Evolutionary conservation across 2,888 invertebrate genomes (phyloP), one percentile per base, ranked within the genome.

Genomic region (Zygothrica quintamaculata): DNA sequence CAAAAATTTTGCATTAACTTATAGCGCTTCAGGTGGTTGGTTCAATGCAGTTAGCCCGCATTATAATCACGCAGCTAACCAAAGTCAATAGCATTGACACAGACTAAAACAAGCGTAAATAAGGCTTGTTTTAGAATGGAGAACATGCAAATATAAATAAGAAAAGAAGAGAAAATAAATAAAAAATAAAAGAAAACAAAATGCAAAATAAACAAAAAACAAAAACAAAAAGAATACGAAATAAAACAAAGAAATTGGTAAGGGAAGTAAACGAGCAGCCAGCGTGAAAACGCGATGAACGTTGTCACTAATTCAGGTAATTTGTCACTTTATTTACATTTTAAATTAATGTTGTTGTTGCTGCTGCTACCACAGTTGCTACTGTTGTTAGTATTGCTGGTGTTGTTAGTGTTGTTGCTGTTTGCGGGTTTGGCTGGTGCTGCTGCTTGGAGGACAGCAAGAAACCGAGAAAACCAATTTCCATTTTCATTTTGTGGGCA

Each of bases 281-380:
- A 43, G 60, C 31, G 55, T 39, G 53, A 64, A 66, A 70, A 67
- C 58, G 62, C 70, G 66, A 51, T 75, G 74, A 77, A 76, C 60
- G 79, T 64, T 62, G 77, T 72, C 84, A 76, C 77, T 82, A 82
- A 85, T 85, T 81, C 81, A 84, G 82, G 82, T 82, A 85, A 82
- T 82, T 82, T 82, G 82, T 82, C 85, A 85, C 85, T 82, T 78
- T 82, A 85, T 85, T 82, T 82, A 82, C 85, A 85, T 82, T 82
- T 82, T 65, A 84, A 82, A 84, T 81, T 71, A 76, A 76, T 84
- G 75, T 73, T 70, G 62, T 51, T 69, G 58, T 29, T 55, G 58
- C 1, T 42, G 33, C 15, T 47, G 39, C 11, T 25, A 36, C 1
- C 13, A 34, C 1, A 16, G 52, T 13, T 29, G 61, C 9, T 40